A percentile compares a stretch with the other conserved stretches of the same genome.
Conservation (phyloP, 2,797 vertebrate species). For the Ceyx erithaca region DNA sequence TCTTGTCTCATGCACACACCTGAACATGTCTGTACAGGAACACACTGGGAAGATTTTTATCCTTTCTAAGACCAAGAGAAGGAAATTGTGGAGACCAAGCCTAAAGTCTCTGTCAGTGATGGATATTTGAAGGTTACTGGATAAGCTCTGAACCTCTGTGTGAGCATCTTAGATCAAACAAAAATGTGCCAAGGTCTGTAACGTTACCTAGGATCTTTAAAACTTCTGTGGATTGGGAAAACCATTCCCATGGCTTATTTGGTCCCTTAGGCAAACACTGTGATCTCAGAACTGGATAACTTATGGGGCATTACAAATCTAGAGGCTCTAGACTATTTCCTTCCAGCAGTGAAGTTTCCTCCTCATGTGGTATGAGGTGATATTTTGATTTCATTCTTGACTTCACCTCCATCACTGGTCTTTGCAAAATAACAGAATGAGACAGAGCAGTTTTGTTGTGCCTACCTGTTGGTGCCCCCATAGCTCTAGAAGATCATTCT, state of each 20-base stretch:
- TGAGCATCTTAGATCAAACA: background rate
- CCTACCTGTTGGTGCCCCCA: background rate
- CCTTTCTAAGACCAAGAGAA: background rate
- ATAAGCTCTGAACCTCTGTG: background rate
- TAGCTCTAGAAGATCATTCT: background rate
- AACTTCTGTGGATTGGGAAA: slow-evolving; percentile 3
- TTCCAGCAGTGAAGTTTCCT: background rate
- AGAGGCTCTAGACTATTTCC: background rate
- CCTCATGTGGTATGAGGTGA: background rate
- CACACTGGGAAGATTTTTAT: background rate
- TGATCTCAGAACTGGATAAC: background rate
- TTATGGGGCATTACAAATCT: background rate
- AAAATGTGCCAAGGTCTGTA: background rate
- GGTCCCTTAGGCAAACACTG: background rate
- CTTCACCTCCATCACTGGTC: background rate
- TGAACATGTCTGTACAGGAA: background rate
- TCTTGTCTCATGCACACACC: background rate
- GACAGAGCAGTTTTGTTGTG: background rate
- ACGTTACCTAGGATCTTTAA: background rate
- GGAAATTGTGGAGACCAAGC: background rate
- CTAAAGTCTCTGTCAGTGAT: background rate
- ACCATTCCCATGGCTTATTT: background rate
- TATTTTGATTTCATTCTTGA: background rate
- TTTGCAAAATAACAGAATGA: slow-evolving; percentile 7
- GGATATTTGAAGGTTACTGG: background rate